phyloP scores from a whole-genome alignment of 2,797 vertebrate species.

The Naso thynnoides region DNA sequence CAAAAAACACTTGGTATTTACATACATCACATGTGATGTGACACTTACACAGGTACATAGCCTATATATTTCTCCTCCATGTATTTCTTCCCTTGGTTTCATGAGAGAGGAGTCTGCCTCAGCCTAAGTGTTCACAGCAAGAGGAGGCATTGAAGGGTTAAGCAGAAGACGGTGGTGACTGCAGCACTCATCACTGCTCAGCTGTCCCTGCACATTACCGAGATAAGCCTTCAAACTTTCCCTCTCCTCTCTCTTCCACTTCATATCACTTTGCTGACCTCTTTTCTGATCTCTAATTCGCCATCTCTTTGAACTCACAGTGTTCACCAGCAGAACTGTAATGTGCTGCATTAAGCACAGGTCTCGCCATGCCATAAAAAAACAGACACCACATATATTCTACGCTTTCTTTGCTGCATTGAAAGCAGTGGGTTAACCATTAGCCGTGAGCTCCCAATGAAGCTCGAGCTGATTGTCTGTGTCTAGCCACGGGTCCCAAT shows the following conservation, averaged over 20 bases:
- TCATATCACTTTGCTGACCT: slow-evolving; percentile 67
- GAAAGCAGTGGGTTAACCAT: slow-evolving; percentile 20
- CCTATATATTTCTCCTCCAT: neutral
- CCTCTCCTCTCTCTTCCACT: slow-evolving; percentile 64
- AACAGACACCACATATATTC: slow-evolving; percentile 2
- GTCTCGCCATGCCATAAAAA: neutral
- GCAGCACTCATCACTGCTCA: slow-evolving; percentile 70
- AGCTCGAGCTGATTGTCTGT: neutral
- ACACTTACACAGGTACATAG: neutral
- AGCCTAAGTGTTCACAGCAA: neutral
- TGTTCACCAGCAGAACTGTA: slow-evolving; percentile 26
- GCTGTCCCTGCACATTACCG: slow-evolving; percentile 77
- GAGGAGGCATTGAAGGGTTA: slow-evolving; percentile 58
- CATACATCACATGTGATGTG: neutral
- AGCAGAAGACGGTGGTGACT: slow-evolving; percentile 60
- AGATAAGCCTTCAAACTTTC: slow-evolving; percentile 74
- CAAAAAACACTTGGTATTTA: neutral
- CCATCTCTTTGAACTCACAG: slow-evolving; percentile 9
- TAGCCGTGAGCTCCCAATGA: neutral
- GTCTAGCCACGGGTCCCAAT: neutral
- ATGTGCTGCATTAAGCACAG: neutral
- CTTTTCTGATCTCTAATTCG: slow-evolving; percentile 51
- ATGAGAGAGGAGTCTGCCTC: neutral
- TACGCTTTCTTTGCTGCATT: slow-evolving; percentile 1
- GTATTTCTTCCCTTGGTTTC: neutral